Evolutionary conservation across 2,797 vertebrate genomes (phyloP).

Genomic region (Semotilus atromaculatus): DNA sequence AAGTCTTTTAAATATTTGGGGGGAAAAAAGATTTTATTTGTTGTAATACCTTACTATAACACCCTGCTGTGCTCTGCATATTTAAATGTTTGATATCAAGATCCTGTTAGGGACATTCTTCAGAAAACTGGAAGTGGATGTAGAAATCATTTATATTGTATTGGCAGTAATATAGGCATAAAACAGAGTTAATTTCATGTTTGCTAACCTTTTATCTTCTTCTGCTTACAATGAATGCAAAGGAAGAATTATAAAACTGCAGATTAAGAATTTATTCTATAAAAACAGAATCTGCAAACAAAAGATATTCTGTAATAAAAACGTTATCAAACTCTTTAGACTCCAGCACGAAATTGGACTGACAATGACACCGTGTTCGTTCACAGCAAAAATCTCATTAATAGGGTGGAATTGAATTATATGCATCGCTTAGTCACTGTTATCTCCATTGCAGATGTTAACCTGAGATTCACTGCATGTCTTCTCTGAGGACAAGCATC

Average conservation of each 20-base stretch:
- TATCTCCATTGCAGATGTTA: constrained; percentile 53
- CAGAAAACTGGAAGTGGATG: not conserved
- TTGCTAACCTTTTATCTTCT: not conserved
- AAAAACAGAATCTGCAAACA: not conserved
- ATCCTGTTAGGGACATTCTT: not conserved
- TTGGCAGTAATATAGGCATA: not conserved
- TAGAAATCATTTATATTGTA: not conserved
- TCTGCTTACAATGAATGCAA: not conserved
- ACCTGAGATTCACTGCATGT: constrained; percentile 49
- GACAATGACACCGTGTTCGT: constrained; percentile 46
- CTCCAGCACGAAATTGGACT: constrained; percentile 36
- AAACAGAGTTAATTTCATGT: not conserved
- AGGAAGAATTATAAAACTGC: not conserved
- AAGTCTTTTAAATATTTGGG: too few relatives aligned
- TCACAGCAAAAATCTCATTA: constrained; percentile 55
- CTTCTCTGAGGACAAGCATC: constrained; percentile 32
- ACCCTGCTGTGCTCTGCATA: not conserved
- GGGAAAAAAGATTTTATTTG: too few relatives aligned
- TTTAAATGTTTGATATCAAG: not conserved
- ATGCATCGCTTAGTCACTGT: constrained; percentile 52
- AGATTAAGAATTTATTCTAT: not conserved
- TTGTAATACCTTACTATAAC: not conserved
- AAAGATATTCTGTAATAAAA: not conserved
- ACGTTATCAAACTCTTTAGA: not conserved
- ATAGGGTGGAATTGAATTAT: constrained; percentile 55